phyloP scores from a whole-genome alignment of 2,888 invertebrate genomes.

The Drosophila subquinaria region DNA sequence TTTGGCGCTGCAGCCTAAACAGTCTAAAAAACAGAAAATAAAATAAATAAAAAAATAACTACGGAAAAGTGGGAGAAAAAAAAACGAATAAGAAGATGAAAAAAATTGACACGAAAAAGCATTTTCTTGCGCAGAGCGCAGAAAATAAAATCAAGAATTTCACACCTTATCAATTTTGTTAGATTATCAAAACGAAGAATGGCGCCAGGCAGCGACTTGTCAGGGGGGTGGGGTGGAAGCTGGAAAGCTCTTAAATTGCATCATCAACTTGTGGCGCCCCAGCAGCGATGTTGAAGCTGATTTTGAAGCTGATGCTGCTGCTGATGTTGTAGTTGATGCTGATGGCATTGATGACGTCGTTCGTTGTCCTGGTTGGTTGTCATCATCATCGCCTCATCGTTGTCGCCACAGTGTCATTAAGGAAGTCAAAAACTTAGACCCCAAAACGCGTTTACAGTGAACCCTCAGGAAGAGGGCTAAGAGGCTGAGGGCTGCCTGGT shows the following conservation, averaged over 20 bases:
- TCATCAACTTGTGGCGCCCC: conserved; percentile 52
- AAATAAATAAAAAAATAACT: conserved; percentile 13
- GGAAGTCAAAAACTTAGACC: conserved; percentile 80
- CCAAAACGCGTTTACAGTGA: conserved; percentile 44
- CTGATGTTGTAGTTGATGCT: conserved; percentile 33
- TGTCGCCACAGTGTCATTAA: conserved; percentile 73
- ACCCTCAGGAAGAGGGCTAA: conserved; percentile 11
- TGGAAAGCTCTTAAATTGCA: conserved; percentile 34
- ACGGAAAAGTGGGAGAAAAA: conserved; percentile 20
- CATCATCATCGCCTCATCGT: conserved; percentile 52
- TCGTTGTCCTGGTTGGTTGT: conserved; percentile 45
- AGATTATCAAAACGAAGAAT: conserved; percentile 70
- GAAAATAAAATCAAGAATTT: conserved; percentile 81
- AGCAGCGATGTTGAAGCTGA: conserved; percentile 15
- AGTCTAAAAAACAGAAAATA: conserved; percentile 3
- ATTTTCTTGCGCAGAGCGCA: conserved; percentile 67
- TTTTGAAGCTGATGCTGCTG: conserved; percentile 46
- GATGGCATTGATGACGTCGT: conserved; percentile 64
- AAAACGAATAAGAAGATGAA: not conserved
- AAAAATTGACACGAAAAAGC: conserved; percentile 63
- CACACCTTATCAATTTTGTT: conserved; percentile 82
- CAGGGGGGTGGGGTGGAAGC: not conserved
- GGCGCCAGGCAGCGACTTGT: conserved; percentile 25
- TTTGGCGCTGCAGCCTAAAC: conserved; percentile 33
- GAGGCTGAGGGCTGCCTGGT: conserved; percentile 28